phyloP scores from a whole-genome alignment of 2,797 vertebrate species.

The Anas bernieri region DNA sequence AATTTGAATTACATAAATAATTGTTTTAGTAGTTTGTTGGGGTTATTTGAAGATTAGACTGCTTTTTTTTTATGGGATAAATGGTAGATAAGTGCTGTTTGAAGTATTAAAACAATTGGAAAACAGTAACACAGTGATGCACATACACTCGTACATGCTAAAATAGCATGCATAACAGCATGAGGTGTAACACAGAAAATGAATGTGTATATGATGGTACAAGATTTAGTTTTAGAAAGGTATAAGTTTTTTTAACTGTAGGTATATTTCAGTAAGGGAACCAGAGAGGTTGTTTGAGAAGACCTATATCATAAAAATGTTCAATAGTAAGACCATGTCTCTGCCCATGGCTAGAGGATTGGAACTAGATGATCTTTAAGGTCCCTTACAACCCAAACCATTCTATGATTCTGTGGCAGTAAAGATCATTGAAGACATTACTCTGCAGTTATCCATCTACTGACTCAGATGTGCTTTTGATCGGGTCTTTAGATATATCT shows the following conservation, averaged over 20 bases:
- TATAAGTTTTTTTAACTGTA: neutral
- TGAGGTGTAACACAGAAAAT: neutral
- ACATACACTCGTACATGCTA: neutral
- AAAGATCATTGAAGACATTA: neutral
- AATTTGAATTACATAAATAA: neutral
- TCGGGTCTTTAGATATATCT: neutral
- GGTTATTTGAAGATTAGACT: neutral
- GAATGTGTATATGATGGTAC: neutral
- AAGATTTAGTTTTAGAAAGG: neutral
- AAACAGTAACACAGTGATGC: neutral
- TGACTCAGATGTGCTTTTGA: conserved; percentile 12
- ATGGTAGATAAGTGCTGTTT: neutral
- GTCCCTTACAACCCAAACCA: too few relatives aligned
- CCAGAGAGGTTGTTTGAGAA: neutral
- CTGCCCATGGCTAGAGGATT: too few relatives aligned
- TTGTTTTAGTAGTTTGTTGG: neutral
- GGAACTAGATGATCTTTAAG: too few relatives aligned
- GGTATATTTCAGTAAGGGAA: neutral
- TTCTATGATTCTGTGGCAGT: neutral
- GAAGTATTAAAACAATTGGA: neutral
- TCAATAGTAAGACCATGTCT: neutral
- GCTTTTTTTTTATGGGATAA: neutral
- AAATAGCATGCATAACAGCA: neutral
- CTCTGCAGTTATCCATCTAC: neutral
- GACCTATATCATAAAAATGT: neutral